These are phyloP conservation scores for Drosophila pseudotakahashii DNA, from an alignment of 2,888 invertebrate genomes.

Conservation along the genomic window DNA sequence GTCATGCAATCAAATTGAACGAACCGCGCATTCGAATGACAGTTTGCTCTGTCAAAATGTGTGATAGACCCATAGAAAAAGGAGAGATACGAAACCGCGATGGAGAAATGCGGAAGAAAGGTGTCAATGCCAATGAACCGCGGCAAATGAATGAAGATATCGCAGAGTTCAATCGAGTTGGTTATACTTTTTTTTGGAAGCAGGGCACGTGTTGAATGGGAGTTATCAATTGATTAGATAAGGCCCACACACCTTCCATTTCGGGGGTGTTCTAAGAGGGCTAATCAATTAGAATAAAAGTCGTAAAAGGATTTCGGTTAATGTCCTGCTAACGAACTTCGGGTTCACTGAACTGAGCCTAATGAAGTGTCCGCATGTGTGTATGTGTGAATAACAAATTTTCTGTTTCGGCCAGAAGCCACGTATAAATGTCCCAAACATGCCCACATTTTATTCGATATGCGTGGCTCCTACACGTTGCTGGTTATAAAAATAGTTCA, in stretches of 20 bases:
- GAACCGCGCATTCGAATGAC: slow-evolving; percentile 29
- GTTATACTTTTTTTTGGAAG: not conserved
- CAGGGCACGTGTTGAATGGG: slow-evolving; percentile 37
- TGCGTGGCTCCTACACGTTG: slow-evolving; percentile 35
- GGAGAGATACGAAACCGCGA: not conserved
- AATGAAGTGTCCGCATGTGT: slow-evolving; percentile 29
- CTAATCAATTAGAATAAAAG: slow-evolving; percentile 50
- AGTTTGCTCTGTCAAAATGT: slow-evolving; percentile 9
- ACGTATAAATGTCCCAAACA: slow-evolving; percentile 53
- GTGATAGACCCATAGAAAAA: not conserved
- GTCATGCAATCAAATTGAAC: slow-evolving; percentile 65
- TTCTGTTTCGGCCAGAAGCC: slow-evolving; percentile 12
- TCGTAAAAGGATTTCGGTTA: slow-evolving; percentile 34
- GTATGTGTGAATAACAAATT: slow-evolving; percentile 10
- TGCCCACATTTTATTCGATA: slow-evolving; percentile 51
- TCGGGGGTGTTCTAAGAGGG: slow-evolving; percentile 14
- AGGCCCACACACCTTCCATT: slow-evolving; percentile 5
- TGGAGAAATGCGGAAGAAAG: slow-evolving; percentile 40
- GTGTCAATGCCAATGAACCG: slow-evolving; percentile 47
- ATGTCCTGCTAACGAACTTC: slow-evolving; percentile 43
- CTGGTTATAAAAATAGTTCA: slow-evolving; percentile 66
- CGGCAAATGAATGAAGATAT: slow-evolving; percentile 28
- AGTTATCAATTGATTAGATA: slow-evolving; percentile 43
- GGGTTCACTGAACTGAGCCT: slow-evolving; percentile 45
- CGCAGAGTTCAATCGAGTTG: slow-evolving; percentile 21